Evolutionary conservation across 2,888 invertebrate genomes (phyloP), one percentile per base, ranked within the genome.

Genomic region (Drosophila conformis): DNA sequence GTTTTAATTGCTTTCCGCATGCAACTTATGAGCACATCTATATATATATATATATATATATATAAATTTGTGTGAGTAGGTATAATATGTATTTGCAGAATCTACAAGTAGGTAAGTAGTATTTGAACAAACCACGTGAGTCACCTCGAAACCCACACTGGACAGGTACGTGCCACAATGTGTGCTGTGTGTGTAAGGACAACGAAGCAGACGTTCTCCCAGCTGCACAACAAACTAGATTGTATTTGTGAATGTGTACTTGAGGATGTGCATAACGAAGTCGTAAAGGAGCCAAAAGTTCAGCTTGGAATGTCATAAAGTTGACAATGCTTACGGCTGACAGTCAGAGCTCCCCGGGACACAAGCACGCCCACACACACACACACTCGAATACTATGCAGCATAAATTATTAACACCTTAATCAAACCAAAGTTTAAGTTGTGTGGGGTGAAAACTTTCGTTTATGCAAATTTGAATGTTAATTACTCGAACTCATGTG

Each of bases 1-100:
- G 84, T 86, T 86, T 86, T 86, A 86, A 86, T 86, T 86, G 85
- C 89, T 86, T 86, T 86, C 85, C 85, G 82, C 74, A 74, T 79
- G 84, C 87, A 85, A 84, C 73, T 82, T 75, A 68, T 51, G 57
- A 36, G 69, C 61, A 58, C 52, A 7, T 3, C n/a, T 21, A 21
- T 21, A 15, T 2, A 36, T 4, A 42, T 7, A 21, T 21, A 21
- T 13, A 13, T 21, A 13, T 21, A 7, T 42, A 10, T 10, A 4
- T 18, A 42, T 13, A 13, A 15, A 15, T 21, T 1, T 21, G 3
- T 52, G 52, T 21, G 15, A 8, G 7, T 1, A 15, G 21, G 15
- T 53, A 25, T 53, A 25, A 53, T 15, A 10, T 53, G 18, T 54
- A 15, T 27, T 54, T 76, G 57, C 73, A 78, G 31, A 65, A 40